Evolutionary conservation across 2,797 vertebrate species (phyloP).

Genomic region (Otolemur crassicaudatus): DNA sequence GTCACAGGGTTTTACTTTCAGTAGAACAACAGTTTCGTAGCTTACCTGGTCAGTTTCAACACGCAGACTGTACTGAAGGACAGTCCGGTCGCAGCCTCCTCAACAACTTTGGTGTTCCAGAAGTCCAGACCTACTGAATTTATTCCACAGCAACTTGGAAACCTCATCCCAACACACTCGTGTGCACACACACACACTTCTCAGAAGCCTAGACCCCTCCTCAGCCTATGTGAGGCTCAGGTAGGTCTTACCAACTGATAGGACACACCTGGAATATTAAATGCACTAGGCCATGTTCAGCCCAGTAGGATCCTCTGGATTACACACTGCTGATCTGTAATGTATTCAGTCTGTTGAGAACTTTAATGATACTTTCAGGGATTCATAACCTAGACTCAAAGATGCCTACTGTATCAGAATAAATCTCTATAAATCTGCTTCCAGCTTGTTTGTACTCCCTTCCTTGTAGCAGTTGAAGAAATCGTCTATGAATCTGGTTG

Average conservation of each 20-base stretch:
- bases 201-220: too few relatives aligned
- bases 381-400: neutral
- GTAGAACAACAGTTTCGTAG: neutral
- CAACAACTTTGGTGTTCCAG: neutral
- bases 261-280: neutral
- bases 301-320: neutral
- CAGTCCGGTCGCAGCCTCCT: neutral
- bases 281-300: too few relatives aligned
- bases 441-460: neutral
- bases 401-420: neutral
- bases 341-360: neutral
- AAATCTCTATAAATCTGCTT: neutral
- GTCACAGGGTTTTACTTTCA: neutral
- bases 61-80: neutral
- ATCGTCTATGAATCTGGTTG: too few relatives aligned
- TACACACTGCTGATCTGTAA: neutral
- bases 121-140: neutral
- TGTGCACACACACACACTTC: too few relatives aligned
- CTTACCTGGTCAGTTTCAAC: neutral
- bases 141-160: neutral
- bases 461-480: neutral
- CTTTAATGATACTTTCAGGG: neutral
- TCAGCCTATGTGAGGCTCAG: neutral
- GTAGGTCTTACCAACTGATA: neutral
- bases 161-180: neutral